Evolutionary conservation across 2,888 invertebrate genomes (phyloP), one percentile per base, ranked within the genome.

Genomic region (Cantharis flavilabris): DNA sequence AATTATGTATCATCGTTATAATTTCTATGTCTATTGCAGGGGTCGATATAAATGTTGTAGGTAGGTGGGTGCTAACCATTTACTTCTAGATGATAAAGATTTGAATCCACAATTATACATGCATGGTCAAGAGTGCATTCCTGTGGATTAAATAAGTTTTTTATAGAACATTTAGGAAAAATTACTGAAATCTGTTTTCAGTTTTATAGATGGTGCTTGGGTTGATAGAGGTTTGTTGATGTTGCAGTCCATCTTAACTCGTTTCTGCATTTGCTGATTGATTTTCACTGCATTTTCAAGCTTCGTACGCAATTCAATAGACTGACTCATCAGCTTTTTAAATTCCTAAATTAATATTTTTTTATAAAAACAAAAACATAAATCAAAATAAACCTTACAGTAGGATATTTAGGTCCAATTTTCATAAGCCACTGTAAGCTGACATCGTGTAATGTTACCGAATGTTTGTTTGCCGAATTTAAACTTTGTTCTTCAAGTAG

Each of bases 181-280:
- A 89, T 97, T 97, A 85, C 97, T 97, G 88, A 98, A 98, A 89
- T 98, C 96, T 2, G 97, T 98, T 90, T 97, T 97, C 82, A 98
- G 91, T 88, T 97, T 96, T 86, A 98, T 98, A 72, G 96, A 94
- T 77, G 96, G 96, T 77, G 89, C 89, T 84, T 89, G 90, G 79
- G 84, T 86, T 70, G 86, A 82, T 69, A 85, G 75, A 62, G 87
- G 85, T 80, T 90, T 89, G 75, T 84, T 86, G 71, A 88, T 86
- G 79, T 88, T 89, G 64, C 88, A 85, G 81, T 91, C 90, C 74
- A 87, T 87, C 81, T 88, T 89, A 23, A 86, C 86, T 80, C 91
- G 91, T 76, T 90, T 89, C 82, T 90, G 90, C 80, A 91, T 88
- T 88, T 92, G 93, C 83, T 93, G 93, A 85, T 91, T 94, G 72